These are phyloP conservation scores for Brachionus rotundiformis DNA, from an alignment of 1,140 invertebrate genomes.

Conservation along the genomic window DNA sequence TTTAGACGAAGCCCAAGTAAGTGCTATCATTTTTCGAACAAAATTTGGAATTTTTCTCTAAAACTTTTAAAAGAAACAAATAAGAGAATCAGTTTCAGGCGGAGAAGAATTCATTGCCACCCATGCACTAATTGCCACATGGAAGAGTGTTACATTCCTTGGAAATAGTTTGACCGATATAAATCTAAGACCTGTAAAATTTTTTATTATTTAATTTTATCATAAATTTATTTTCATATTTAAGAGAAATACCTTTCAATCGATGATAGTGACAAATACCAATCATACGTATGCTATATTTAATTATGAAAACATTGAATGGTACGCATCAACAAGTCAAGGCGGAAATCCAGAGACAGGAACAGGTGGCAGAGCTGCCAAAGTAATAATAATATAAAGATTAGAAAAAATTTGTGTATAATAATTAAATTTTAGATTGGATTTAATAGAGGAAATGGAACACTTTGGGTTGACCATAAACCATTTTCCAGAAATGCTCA, in stretches of 20 bases:
- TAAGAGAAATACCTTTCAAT: conserved; percentile 89
- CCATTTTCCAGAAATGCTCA: conserved; percentile 50
- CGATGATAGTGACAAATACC: conserved; percentile 84
- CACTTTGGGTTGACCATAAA: conserved; percentile 70
- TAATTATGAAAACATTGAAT: conserved; percentile 84
- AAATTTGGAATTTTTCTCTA: background rate
- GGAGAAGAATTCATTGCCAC: conserved; percentile 83
- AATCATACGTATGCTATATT: conserved; percentile 80
- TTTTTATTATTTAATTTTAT: background rate
- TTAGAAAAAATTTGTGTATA: too few species aligned
- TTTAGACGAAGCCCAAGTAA: conserved; percentile 41
- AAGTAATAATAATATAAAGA: background rate
- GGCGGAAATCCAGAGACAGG: conserved; percentile 49
- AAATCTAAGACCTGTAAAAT: conserved; percentile 69
- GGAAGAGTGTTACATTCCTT: conserved; percentile 90
- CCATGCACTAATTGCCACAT: conserved; percentile 83
- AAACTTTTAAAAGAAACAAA: conserved; percentile 30
- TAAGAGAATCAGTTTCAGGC: conserved; percentile 64
- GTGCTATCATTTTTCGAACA: background rate
- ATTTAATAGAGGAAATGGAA: conserved; percentile 94
- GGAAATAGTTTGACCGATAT: conserved; percentile 60
- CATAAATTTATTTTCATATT: conserved; percentile 55
- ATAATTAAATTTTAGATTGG: conserved; percentile 79
- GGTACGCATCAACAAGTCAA: conserved; percentile 83
- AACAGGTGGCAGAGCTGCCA: conserved; percentile 46